A percentile compares a stretch with the other conserved stretches of the same genome.
Evolutionary conservation across 2,797 vertebrate genomes (phyloP).

Genomic region (Tachyglossus aculeatus): DNA sequence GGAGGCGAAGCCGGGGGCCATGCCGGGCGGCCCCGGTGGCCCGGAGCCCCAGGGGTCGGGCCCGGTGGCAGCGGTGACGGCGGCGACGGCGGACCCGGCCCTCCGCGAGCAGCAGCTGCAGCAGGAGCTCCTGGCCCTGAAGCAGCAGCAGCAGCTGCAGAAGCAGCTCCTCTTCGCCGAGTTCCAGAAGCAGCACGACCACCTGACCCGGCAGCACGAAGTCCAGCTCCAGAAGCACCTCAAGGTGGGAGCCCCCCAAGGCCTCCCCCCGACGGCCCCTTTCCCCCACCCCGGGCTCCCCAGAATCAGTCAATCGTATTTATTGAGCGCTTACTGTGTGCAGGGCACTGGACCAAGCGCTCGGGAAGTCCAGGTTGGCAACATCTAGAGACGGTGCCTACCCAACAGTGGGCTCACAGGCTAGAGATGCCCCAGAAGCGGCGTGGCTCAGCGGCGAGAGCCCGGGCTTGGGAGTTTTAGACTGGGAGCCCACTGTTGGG

Average conservation of each 20-base stretch:
- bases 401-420: too few species aligned
- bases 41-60: constrained; percentile 85
- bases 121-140: constrained; percentile 90
- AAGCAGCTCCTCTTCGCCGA: constrained; percentile 95
- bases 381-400: too few species aligned
- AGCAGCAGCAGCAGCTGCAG: constrained; percentile 95
- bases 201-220: constrained; percentile 92
- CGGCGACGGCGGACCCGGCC: constrained; percentile 75
- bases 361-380: too few species aligned
- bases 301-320: too few species aligned
- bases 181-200: constrained; percentile 97
- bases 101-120: constrained; percentile 91
- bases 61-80: constrained; percentile 66
- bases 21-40: constrained; percentile 84
- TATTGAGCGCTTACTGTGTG: too few species aligned
- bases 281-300: too few species aligned
- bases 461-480: too few species aligned
- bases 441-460: too few species aligned
- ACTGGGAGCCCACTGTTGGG: too few species aligned
- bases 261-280: too few species aligned
- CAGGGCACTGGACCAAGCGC: too few species aligned
- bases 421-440: too few species aligned
- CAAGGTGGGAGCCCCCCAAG: constrained; percentile 76
- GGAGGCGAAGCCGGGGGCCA: constrained; percentile 88
- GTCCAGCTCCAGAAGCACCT: constrained; percentile 95